A percentile compares a stretch with the other conserved stretches of the same genome.
Evolutionary conservation across 2,888 invertebrate species (phyloP).

Genomic region (Zaprionus obscuricornis): DNA sequence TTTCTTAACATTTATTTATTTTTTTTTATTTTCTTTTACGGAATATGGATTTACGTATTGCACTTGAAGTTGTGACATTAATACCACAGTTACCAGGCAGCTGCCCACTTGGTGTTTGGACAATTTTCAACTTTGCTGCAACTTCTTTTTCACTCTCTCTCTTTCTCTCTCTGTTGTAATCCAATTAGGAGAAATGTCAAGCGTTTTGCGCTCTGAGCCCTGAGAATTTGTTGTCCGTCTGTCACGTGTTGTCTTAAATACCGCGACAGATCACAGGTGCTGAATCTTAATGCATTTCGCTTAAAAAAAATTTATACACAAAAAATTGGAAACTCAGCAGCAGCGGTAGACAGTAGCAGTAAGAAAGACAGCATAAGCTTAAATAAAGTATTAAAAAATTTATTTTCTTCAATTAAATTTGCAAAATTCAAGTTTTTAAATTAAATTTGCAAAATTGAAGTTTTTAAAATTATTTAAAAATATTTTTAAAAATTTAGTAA

Average conservation of each 20-base stretch:
- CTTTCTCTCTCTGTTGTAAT: conserved; percentile 44
- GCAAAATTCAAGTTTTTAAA: too few relatives aligned
- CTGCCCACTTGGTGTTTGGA: conserved; percentile 64
- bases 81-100: conserved; percentile 56
- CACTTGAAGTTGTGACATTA: conserved; percentile 64
- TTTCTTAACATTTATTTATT: not conserved
- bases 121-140: conserved; percentile 39
- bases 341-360: too few relatives aligned
- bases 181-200: conserved; percentile 75
- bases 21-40: not conserved
- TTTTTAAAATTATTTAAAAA: too few relatives aligned
- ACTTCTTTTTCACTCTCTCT: not conserved
- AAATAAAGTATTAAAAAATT: too few relatives aligned
- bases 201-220: conserved; percentile 35
- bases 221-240: conserved; percentile 41
- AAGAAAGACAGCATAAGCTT: too few relatives aligned
- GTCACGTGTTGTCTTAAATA: conserved; percentile 55
- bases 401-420: too few relatives aligned
- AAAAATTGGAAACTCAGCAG: too few relatives aligned
- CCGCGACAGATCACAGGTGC: conserved; percentile 50
- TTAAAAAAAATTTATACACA: not conserved
- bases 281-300: conserved; percentile 29
- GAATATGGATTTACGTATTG: conserved; percentile 37
- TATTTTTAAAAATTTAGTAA: too few relatives aligned
- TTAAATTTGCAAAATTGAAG: conserved; percentile 10